A percentile compares a stretch with the other conserved stretches of the same genome.
These are phyloP conservation scores for Mus minutoides DNA, from an alignment of 2,797 vertebrate genomes.

Conservation along the genomic window DNA sequence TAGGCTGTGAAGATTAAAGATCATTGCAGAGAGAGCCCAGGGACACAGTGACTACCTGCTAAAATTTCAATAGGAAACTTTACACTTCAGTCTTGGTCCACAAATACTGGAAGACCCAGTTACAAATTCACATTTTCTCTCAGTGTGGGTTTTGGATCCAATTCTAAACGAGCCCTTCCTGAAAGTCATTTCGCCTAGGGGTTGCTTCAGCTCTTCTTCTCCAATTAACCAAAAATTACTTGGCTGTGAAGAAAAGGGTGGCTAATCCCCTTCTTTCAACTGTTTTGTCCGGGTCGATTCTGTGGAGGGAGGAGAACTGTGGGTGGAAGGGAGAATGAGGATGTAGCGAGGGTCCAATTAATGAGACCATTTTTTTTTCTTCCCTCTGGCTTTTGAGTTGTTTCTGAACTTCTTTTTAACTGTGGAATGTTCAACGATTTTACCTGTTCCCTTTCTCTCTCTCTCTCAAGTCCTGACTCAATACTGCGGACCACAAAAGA, in stretches of 20 bases:
- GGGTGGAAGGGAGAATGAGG: neutral
- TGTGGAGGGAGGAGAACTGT: neutral
- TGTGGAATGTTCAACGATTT: conserved; percentile 77
- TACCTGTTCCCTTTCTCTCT: neutral
- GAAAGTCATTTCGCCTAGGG: conserved; percentile 34
- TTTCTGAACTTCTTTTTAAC: conserved; percentile 77
- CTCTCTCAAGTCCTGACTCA: neutral
- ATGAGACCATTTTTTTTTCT: conserved; percentile 27
- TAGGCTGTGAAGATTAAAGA: neutral
- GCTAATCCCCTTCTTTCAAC: conserved; percentile 53
- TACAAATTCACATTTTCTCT: neutral
- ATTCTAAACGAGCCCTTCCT: conserved; percentile 3
- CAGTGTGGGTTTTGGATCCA: neutral
- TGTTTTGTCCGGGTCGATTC: conserved; percentile 36
- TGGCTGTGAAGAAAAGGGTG: conserved; percentile 71
- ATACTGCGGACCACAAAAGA: conserved; percentile 80
- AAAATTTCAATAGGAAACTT: neutral
- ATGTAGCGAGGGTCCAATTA: conserved; percentile 63
- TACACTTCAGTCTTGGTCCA: neutral
- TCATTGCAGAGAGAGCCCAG: neutral
- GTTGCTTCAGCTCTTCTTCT: conserved; percentile 48
- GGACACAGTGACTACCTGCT: neutral
- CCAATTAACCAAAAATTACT: conserved; percentile 53
- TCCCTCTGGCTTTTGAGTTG: conserved; percentile 60
- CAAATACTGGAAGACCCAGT: neutral